Conservation (phyloP, 2,888 invertebrate species). For the Lithophane ornitopus region DNA sequence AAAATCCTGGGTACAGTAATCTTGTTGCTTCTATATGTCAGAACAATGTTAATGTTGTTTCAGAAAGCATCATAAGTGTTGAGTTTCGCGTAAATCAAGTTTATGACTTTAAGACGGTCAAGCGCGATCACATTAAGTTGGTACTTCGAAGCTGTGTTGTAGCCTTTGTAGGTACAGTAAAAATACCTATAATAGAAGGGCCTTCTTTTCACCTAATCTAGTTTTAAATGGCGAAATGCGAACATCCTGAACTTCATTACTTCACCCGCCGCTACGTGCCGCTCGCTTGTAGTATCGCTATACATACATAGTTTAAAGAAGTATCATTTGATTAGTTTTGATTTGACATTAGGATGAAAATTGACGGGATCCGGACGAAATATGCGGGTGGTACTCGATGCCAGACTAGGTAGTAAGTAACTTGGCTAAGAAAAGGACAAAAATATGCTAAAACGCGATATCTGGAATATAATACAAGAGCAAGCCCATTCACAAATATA, state of each 20-base stretch:
- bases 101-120: neutral
- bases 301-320: neutral
- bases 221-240: neutral
- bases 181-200: neutral
- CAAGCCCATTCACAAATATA: neutral
- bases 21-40: no score
- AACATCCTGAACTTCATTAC: neutral
- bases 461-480: neutral
- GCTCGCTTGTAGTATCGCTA: no score
- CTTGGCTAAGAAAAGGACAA: neutral
- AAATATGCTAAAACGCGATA: neutral
- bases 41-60: no score
- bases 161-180: neutral
- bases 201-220: neutral
- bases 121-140: neutral
- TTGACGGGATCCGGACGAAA: constrained; percentile 13
- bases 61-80: neutral
- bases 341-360: constrained; percentile 13
- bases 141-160: neutral
- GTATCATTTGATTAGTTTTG: constrained; percentile 20
- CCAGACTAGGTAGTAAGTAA: neutral
- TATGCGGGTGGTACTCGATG: constrained; percentile 28
- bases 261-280: neutral
- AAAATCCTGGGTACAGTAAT: no score
- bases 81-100: neutral